Percentiles rank a stretch among this genome's conserved stretches.
Conservation (phyloP, 2,888 invertebrate genomes). For the Catocala sponsa region DNA sequence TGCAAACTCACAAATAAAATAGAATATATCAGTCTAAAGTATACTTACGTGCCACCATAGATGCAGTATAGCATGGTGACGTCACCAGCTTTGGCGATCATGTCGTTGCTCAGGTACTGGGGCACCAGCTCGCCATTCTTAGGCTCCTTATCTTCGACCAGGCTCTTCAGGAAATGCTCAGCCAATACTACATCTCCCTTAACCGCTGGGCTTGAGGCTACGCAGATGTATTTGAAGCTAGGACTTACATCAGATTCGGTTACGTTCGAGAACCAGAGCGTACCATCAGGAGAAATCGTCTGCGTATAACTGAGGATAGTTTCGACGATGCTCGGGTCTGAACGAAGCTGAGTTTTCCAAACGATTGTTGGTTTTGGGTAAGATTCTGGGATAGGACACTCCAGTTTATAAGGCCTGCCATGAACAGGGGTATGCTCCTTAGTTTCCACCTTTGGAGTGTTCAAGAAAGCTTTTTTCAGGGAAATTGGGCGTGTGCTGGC, state of each 20-base stretch:
- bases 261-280: conserved; percentile 72
- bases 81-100: conserved; percentile 64
- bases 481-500: conserved; percentile 65
- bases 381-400: conserved; percentile 66
- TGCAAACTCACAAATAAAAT: too few relatives aligned
- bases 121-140: conserved; percentile 64
- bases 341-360: conserved; percentile 65
- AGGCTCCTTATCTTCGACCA: conserved; percentile 55
- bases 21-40: too few relatives aligned
- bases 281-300: conserved; percentile 69
- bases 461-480: conserved; percentile 62
- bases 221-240: conserved; percentile 69
- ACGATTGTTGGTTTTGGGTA: conserved; percentile 72
- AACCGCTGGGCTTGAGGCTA: conserved; percentile 66
- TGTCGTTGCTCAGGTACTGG: conserved; percentile 69
- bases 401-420: conserved; percentile 70
- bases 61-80: conserved; percentile 75
- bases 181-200: conserved; percentile 63
- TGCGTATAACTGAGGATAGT: conserved; percentile 60
- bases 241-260: conserved; percentile 64
- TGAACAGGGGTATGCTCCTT: conserved; percentile 66
- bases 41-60: conserved; percentile 77
- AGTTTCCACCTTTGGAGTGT: conserved; percentile 50
- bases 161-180: conserved; percentile 64
- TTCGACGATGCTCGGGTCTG: conserved; percentile 54